These are phyloP conservation scores for Isoperla grammatica DNA, from an alignment of 2,888 invertebrate species.

Conservation along the genomic window DNA sequence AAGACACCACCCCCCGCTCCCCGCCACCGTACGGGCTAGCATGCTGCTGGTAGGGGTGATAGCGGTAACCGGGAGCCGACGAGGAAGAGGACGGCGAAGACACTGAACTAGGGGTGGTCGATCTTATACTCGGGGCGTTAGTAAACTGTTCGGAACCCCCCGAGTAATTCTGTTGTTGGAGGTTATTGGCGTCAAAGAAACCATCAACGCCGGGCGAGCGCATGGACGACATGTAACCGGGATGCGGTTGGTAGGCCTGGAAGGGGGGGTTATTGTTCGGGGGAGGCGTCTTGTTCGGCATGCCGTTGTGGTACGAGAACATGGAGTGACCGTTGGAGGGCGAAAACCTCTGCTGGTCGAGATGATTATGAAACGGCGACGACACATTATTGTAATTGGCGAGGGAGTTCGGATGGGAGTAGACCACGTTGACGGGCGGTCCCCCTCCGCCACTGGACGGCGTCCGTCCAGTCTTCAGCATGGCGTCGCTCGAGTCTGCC, in stretches of 20 bases:
- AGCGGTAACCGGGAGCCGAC: constrained; percentile 38
- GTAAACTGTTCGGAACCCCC: constrained; percentile 2
- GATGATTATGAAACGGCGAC: constrained; percentile 51
- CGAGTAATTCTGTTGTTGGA: not conserved
- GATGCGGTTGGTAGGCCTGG: constrained; percentile 28
- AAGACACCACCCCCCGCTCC: constrained; percentile 11
- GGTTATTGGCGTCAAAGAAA: constrained; percentile 1
- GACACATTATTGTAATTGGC: constrained; percentile 62
- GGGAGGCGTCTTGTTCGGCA: constrained; percentile 26
- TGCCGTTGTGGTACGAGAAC: constrained; percentile 24
- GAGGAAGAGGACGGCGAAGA: constrained; percentile 43
- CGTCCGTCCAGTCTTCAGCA: constrained; percentile 46
- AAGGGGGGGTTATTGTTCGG: constrained; percentile 18
- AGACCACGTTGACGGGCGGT: constrained; percentile 46
- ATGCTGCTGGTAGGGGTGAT: constrained; percentile 32
- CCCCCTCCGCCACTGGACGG: constrained; percentile 35
- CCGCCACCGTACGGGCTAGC: constrained; percentile 37
- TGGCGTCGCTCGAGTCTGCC: constrained; percentile 68
- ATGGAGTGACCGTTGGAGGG: constrained; percentile 18
- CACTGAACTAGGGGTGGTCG: constrained; percentile 20
- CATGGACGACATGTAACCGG: not conserved
- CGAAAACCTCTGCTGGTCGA: constrained; percentile 26
- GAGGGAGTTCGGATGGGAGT: constrained; percentile 53
- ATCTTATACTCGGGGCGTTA: not conserved
- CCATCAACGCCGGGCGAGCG: not conserved